These are phyloP conservation scores for Zaprionus capensis DNA, from an alignment of 1,140 invertebrate species.

Conservation along the genomic window DNA sequence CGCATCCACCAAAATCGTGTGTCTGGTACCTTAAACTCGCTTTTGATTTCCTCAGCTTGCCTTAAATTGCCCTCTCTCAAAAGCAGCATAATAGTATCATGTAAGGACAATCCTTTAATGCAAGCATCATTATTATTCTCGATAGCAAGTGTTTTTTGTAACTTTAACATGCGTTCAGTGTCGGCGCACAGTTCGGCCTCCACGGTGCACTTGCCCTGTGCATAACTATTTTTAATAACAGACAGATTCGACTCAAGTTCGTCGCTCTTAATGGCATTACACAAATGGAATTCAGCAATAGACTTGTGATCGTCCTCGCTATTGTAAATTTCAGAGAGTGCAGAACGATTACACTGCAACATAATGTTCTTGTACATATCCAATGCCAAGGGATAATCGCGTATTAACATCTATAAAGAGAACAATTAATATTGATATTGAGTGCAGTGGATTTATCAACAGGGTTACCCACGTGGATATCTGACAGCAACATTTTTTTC, in stretches of 20 bases:
- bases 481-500: slow-evolving; percentile 76
- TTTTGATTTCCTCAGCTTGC: slow-evolving; percentile 93
- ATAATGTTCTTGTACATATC: slow-evolving; percentile 95
- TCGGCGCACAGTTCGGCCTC: slow-evolving; percentile 91
- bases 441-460: not conserved
- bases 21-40: slow-evolving; percentile 97
- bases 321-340: slow-evolving; percentile 93
- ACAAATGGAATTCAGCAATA: slow-evolving; percentile 87
- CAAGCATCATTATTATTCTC: slow-evolving; percentile 31
- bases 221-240: slow-evolving; percentile 90
- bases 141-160: slow-evolving; percentile 90
- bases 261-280: slow-evolving; percentile 83
- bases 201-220: slow-evolving; percentile 92
- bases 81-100: slow-evolving; percentile 93
- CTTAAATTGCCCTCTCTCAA: slow-evolving; percentile 91
- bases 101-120: slow-evolving; percentile 89
- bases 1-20: slow-evolving; percentile 95
- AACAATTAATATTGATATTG: not conserved
- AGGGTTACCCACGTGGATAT: slow-evolving; percentile 62
- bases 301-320: slow-evolving; percentile 96
- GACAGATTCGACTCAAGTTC: slow-evolving; percentile 87
- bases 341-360: slow-evolving; percentile 93
- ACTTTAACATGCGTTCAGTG: slow-evolving; percentile 89
- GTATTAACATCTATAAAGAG: slow-evolving; percentile 87
- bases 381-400: slow-evolving; percentile 92